These are phyloP conservation scores for Lasioglossum zephyrum DNA, from an alignment of 2,888 invertebrate species.

Conservation along the genomic window DNA sequence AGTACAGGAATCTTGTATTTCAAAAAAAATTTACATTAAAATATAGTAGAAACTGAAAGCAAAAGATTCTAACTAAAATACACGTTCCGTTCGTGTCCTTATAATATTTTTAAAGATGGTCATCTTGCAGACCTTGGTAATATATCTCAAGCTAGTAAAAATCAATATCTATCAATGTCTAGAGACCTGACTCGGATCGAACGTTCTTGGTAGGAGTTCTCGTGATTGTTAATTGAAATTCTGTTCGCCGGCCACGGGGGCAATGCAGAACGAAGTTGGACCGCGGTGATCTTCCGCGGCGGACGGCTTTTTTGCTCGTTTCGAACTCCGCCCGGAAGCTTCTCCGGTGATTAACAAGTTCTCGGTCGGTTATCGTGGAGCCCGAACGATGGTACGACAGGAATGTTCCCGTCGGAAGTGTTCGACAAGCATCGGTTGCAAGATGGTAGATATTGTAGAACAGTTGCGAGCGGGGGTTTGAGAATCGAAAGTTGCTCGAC, in stretches of 20 bases:
- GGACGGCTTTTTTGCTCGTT: not conserved
- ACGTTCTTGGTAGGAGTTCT: not conserved
- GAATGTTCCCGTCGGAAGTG: not conserved
- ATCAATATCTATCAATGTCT: not conserved
- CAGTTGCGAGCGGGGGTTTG: not conserved
- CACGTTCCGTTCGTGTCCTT: too few relatives aligned
- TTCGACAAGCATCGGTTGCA: not conserved
- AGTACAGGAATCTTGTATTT: too few relatives aligned
- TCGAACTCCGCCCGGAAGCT: slow-evolving; percentile 5
- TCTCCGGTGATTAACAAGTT: slow-evolving; percentile 27
- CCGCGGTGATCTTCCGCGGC: slow-evolving; percentile 11
- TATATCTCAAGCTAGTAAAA: not conserved
- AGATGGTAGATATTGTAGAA: not conserved
- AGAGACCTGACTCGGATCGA: not conserved
- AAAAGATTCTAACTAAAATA: too few relatives aligned
- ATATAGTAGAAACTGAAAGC: too few relatives aligned
- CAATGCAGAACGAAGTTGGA: not conserved
- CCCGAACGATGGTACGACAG: not conserved
- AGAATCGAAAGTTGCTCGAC: slow-evolving; percentile 32
- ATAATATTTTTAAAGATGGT: too few relatives aligned
- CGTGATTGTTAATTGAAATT: not conserved
- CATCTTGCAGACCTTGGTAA: not conserved
- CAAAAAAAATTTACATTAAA: too few relatives aligned
- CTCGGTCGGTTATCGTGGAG: not conserved
- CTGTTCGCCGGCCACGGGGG: not conserved